Percentiles rank a stretch among this genome's conserved stretches.
phyloP scores from a whole-genome alignment of 2,113 vertebrate species.

The Oceanites oceanicus region DNA sequence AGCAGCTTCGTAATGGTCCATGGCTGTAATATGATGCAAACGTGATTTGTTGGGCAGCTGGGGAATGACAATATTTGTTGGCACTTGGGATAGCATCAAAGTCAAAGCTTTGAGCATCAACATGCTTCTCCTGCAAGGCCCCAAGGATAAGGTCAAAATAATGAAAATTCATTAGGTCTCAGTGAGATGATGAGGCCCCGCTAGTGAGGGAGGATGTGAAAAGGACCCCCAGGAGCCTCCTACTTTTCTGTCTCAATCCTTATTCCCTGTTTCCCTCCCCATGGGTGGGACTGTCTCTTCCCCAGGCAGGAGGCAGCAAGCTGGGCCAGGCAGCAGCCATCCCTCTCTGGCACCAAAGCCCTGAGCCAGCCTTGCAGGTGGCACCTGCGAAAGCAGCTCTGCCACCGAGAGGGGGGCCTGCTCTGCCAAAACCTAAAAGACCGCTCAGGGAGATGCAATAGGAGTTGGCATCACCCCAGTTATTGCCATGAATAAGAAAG shows the following conservation, averaged over 20 bases:
- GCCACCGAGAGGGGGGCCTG: neutral
- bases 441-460: neutral
- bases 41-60: neutral
- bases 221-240: neutral
- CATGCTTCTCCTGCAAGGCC: fast-evolving
- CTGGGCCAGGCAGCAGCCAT: neutral
- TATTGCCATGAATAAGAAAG: neutral
- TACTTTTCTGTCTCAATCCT: neutral
- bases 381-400: neutral
- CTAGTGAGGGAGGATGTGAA: neutral
- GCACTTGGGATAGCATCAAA: neutral
- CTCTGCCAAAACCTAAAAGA: neutral
- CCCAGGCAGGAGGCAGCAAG: neutral
- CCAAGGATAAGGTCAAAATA: neutral
- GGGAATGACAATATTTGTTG: neutral
- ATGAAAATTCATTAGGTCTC: neutral
- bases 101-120: neutral
- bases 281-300: neutral
- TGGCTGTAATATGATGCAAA: neutral
- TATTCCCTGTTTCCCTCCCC: neutral
- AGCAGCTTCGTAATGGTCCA: neutral
- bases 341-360: neutral
- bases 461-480: neutral
- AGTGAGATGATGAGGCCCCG: neutral
- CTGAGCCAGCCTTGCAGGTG: neutral